Conservation (phyloP, 2,113 vertebrate genomes). For the Egretta garzetta region DNA sequence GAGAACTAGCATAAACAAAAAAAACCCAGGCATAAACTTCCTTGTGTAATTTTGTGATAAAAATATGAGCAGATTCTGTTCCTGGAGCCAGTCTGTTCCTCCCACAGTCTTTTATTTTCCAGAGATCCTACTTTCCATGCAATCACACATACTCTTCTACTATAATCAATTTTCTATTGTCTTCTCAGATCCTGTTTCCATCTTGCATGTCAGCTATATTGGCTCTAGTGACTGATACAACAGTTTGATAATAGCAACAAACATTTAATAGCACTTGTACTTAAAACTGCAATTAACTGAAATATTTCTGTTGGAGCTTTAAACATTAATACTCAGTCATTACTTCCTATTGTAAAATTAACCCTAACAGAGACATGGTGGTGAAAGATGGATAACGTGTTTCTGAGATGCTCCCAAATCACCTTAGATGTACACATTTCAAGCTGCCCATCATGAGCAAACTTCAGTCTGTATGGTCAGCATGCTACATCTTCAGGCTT, state of each 20-base stretch:
- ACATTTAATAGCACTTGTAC: not conserved
- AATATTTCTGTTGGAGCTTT: not conserved
- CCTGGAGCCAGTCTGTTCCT: not conserved
- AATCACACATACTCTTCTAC: not conserved
- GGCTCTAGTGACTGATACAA: not conserved
- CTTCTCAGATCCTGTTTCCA: not conserved
- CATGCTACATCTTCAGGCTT: not conserved
- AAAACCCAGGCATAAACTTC: not conserved
- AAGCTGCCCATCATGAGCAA: not conserved
- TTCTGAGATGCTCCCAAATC: not conserved
- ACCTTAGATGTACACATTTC: not conserved
- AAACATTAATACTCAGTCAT: not conserved
- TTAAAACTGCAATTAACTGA: not conserved
- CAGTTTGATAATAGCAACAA: not conserved
- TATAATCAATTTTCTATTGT: not conserved
- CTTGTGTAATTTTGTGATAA: not conserved
- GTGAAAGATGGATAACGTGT: not conserved
- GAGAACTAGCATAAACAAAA: not conserved
- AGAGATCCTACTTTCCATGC: not conserved
- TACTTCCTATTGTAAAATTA: not conserved
- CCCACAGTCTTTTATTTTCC: not conserved
- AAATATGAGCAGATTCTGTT: not conserved
- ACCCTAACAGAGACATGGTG: not conserved
- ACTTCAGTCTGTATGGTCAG: not conserved
- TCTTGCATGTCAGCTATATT: not conserved